Evolutionary conservation across 2,113 vertebrate species (phyloP), one percentile per base, ranked within the genome.

Genomic region (Apodemus sylvaticus): DNA sequence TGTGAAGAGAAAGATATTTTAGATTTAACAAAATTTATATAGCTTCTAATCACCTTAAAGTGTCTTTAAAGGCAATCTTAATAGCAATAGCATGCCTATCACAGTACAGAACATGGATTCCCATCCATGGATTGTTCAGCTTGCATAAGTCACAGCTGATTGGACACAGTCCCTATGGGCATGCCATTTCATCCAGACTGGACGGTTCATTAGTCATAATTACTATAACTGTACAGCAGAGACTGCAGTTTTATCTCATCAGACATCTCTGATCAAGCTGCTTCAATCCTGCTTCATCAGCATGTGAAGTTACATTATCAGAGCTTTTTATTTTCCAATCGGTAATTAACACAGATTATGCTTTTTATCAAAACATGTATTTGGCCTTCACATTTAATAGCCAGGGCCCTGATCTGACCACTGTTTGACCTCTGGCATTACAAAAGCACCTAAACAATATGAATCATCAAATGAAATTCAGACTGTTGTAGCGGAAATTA

Each of bases 201-300:
- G 99, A 99, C 96, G 99, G 99, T 98, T 99, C 99, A 99, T 99
- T 99, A 99, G 99, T 99, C 99, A 98, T 99, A 99, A 99, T 99
- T 99, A 99, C 99, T 98, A 98, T 98, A 98, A 98, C 99, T 98
- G 99, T 98, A 98, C 98, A 97, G 99, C 98, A 98, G 98, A 99
- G 98, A 99, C 98, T 98, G 98, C 98, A 98, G 98, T 98, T 98
- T 98, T 98, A 98, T 98, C 98, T 98, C 98, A 98, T 98, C 98
- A 98, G 98, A 99, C 98, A 98, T 99, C 98, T 98, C 98, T 98
- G 98, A 98, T 99, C 98, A 98, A 98, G 98, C 98, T 96, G 97
- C 98, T 97, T 97, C 98, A 94, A 98, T 98, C 98, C 98, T 98
- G 98, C 98, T 98, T 98, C 98, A 99, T 99, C 98, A 99, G 98